Base-by-base conservation (phyloP, 92 coral and sea anemone species). In the Epizoanthus stellaris region DNA sequence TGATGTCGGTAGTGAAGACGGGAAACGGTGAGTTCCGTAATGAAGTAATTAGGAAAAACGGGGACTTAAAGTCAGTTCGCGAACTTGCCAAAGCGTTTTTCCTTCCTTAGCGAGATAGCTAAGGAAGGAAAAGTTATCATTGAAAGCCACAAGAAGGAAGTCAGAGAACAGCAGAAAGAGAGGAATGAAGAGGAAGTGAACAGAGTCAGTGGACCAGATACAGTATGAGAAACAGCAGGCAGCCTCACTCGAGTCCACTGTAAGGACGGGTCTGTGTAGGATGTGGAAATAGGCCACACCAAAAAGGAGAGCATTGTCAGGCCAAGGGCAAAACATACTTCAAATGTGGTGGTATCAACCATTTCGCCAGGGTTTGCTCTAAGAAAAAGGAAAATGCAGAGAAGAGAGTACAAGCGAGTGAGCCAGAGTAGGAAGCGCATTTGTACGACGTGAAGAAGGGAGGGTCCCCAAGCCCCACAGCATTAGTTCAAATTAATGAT, bases 151-250 rank as follows among this genome's bases (percentile, higher is more conserved):
- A 56, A 49, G 80, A 34, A 42, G 52, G 80, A 70, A 39, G 80
- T 60, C 39, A 73, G 66, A 60, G 82, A 74, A 45, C 53, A 77
- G 43, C 73, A 73, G n/a, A 43, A 71, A 71, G 23, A 56, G 1
- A 36, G 47, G 57, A 42, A 43, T 43, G 59, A 43, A 12, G 76
- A 38, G 25, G 91, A 88, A 69, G 87, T 83, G 88, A 88, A n/a
- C n/a, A 82, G 38, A 80, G 70, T 83, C 25, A 87, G 87, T 80
- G 49, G 87, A 77, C 91, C 84, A 71, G 91, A 67, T 82, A 88
- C 39, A 81, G 83, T 54, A 64, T 73, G 85, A 80, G 86, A 75
- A 67, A 81, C 52, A 71, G 76, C 38, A 49, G 75, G 56, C 75
- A 71, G 47, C 54, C 76, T 52, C 59, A 53, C 19, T 70, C 63